Conservation (phyloP, 2,797 vertebrate genomes). For the Gastrophryne carolinensis region DNA sequence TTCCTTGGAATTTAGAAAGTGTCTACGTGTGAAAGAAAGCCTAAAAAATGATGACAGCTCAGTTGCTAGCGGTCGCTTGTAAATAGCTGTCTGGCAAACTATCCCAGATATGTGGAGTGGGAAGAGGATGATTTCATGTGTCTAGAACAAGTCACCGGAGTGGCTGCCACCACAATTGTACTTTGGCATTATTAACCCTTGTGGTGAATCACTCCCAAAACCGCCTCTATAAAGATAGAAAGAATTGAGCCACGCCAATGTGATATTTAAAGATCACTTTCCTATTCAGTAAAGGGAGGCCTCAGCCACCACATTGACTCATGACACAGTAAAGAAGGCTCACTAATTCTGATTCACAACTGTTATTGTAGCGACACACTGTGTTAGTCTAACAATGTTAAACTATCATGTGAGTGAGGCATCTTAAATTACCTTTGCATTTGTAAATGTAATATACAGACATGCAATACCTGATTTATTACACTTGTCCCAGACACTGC, state of each 20-base stretch:
- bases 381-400: background rate
- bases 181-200: background rate
- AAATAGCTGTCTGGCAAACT: background rate
- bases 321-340: background rate
- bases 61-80: background rate
- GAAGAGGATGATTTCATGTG: background rate
- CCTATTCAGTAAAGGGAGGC: background rate
- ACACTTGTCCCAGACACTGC: too few species aligned
- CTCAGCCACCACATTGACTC: background rate
- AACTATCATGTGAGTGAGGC: background rate
- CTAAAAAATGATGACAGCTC: background rate
- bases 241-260: background rate
- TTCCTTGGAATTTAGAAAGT: background rate
- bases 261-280: background rate
- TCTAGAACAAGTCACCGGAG: background rate
- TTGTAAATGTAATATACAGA: too few species aligned
- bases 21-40: background rate
- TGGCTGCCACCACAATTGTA: background rate
- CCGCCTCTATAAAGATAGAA: background rate
- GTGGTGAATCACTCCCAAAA: background rate
- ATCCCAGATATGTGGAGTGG: background rate
- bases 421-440: too few species aligned
- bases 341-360: background rate
- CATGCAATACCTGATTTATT: too few species aligned
- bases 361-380: background rate